Conservation (phyloP, 2,888 invertebrate genomes). For the Labia minor region DNA sequence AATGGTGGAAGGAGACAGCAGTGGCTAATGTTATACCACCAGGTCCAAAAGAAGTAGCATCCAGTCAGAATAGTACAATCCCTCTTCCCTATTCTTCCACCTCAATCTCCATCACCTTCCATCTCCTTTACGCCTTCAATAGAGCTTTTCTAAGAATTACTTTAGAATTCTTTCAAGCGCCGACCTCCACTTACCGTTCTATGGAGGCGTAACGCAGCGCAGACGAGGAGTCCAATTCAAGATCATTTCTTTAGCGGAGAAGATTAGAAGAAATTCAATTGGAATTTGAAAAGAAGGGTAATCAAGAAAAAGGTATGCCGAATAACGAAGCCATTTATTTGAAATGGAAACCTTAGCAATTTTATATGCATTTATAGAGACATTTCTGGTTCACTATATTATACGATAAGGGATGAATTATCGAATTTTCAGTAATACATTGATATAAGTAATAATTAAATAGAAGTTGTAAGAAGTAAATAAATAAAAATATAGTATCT, state of each 20-base stretch:
- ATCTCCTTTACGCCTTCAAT: not conserved
- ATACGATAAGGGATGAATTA: no score
- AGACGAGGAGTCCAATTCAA: not conserved
- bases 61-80: not conserved
- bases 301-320: not conserved
- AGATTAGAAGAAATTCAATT: not conserved
- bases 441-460: no score
- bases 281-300: not conserved
- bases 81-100: not conserved
- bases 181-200: not conserved
- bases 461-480: no score
- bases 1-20: not conserved
- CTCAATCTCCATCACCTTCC: no score
- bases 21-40: not conserved
- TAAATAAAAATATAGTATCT: no score
- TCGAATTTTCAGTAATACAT: no score
- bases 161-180: not conserved
- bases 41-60: no score
- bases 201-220: no score
- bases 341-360: no score
- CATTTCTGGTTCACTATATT: no score
- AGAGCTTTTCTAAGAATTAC: not conserved
- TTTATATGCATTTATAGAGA: no score
- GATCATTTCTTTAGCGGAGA: not conserved
- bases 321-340: no score